Evolutionary conservation across 1,140 invertebrate genomes (phyloP), one percentile per base, ranked within the genome.

Genomic region (Trypoxylus dichotomus): DNA sequence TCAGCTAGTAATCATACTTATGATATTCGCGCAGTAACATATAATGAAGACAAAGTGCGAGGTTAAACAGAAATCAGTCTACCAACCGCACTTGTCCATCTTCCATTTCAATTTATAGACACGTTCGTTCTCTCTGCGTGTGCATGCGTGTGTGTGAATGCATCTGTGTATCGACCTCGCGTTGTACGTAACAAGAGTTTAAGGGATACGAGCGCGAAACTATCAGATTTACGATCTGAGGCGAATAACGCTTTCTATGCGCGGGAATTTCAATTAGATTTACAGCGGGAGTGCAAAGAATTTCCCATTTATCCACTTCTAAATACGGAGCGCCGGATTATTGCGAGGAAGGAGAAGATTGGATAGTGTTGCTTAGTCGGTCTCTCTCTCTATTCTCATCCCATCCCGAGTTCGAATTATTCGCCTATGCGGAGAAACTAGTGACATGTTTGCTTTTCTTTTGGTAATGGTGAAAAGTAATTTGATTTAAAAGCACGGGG

Each of bases 251-350:
- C 32, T 37, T 27, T 68, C 19, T 15, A 68, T 68, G 19, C 13
- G 27, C 24, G 60, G 24, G 60, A 68, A 68, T 68, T 68, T 24
- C 60, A 68, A 68, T 68, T 68, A 68, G 24, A 68, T 68, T 68
- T 68, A 68, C 47, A 19, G 19, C 15, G 60, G 11, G 60, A 68
- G 60, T 24, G 60, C 27, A 10, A 24, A 27, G 60, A 25, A 68
- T 54, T 68, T 68, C 24, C 60, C 60, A 8, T 68, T 68, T 68
- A 68, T 68, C 24, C 60, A 11, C 21, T 68, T 68, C 60, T 68
- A 68, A 68, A 29, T 29, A 29, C 60, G 60, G 13, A 27, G 15
- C 60, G 7, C 8, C 19, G 21, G 24, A 68, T 68, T 68, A 29
- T 27, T 68, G 11, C 60, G 19, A 19, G 21, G 6, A 27, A 27